These are phyloP conservation scores for Colistium nudipinnis DNA, from an alignment of 2,113 vertebrate species.

Conservation along the genomic window DNA sequence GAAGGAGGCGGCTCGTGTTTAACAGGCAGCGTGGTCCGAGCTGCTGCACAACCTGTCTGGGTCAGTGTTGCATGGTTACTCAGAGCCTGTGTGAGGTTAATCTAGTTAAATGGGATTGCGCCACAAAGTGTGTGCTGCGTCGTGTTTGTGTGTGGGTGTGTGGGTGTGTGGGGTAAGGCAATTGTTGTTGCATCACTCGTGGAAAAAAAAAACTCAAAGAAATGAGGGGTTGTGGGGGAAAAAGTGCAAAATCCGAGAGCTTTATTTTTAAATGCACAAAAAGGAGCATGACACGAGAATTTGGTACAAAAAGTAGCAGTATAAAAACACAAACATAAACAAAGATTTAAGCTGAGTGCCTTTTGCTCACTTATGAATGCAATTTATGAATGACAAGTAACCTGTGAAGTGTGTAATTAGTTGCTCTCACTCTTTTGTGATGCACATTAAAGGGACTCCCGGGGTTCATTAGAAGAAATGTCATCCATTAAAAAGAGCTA, in stretches of 20 bases:
- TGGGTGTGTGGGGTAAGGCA: not conserved
- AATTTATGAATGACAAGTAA: constrained; percentile 7
- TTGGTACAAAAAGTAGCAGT: constrained; percentile 4
- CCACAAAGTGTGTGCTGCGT: not conserved
- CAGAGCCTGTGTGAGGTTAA: constrained; percentile 31
- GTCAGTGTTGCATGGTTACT: constrained; percentile 38
- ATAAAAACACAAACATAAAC: too few relatives aligned
- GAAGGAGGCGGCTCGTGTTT: constrained; percentile 23
- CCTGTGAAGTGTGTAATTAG: constrained; percentile 33
- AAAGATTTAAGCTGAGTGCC: not conserved
- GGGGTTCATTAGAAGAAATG: not conserved
- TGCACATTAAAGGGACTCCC: constrained; percentile 3
- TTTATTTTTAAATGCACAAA: constrained; percentile 2
- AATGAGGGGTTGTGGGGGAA: not conserved
- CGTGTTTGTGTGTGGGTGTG: not conserved
- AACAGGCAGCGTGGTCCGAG: constrained; percentile 35
- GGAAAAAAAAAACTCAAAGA: not conserved
- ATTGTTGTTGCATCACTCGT: constrained; percentile 3
- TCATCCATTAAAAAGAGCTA: constrained; percentile 27
- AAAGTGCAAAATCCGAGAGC: not conserved
- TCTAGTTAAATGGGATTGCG: constrained; percentile 41
- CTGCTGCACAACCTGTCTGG: constrained; percentile 22
- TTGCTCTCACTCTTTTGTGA: constrained; percentile 13
- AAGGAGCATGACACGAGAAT: not conserved
- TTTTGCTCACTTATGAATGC: not conserved